phyloP scores from a whole-genome alignment of 2,888 invertebrate species.

The Drosophila sordidula region DNA sequence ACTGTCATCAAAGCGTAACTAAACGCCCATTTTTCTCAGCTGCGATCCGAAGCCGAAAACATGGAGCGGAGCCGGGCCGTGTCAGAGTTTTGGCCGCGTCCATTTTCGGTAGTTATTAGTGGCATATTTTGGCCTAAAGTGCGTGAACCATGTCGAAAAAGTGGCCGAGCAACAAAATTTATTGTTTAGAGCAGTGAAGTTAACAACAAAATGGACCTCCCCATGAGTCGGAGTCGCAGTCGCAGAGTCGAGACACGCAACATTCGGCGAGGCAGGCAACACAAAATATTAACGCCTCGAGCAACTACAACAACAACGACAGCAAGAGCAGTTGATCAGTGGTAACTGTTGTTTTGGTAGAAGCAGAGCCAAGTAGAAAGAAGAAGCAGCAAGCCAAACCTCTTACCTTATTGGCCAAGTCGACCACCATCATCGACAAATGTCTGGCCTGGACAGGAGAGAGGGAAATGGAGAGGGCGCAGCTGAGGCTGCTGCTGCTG shows the following conservation, averaged over 20 bases:
- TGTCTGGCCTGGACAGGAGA: slow-evolving; percentile 6
- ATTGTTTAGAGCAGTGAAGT: slow-evolving; percentile 73
- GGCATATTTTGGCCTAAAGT: slow-evolving; percentile 81
- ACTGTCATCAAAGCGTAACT: slow-evolving; percentile 85
- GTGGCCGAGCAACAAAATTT: slow-evolving; percentile 70
- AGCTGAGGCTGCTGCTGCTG: slow-evolving; percentile 29
- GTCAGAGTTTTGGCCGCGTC: slow-evolving; percentile 43
- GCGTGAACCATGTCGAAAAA: slow-evolving; percentile 81
- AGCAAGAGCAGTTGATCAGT: slow-evolving; percentile 48
- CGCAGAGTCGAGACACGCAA: slow-evolving; percentile 65
- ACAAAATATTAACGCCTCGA: slow-evolving; percentile 76
- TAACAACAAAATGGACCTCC: slow-evolving; percentile 82
- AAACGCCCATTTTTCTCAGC: slow-evolving; percentile 83
- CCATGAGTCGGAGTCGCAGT: slow-evolving; percentile 55
- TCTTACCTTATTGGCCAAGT: slow-evolving; percentile 79
- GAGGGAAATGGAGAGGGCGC: slow-evolving; percentile 1
- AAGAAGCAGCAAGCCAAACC: slow-evolving; percentile 47
- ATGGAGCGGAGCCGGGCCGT: slow-evolving; percentile 31
- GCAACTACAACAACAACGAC: slow-evolving; percentile 49
- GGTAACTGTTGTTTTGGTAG: slow-evolving; percentile 76
- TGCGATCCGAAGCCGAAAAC: slow-evolving; percentile 35
- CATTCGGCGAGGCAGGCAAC: slow-evolving; percentile 68
- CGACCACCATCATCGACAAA: slow-evolving; percentile 81
- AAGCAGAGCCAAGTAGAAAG: slow-evolving; percentile 32
- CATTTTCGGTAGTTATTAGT: slow-evolving; percentile 81